Evolutionary conservation across 2,113 vertebrate genomes (phyloP), one percentile per base, ranked within the genome.

Genomic region (Epinephelus cyanopodus): DNA sequence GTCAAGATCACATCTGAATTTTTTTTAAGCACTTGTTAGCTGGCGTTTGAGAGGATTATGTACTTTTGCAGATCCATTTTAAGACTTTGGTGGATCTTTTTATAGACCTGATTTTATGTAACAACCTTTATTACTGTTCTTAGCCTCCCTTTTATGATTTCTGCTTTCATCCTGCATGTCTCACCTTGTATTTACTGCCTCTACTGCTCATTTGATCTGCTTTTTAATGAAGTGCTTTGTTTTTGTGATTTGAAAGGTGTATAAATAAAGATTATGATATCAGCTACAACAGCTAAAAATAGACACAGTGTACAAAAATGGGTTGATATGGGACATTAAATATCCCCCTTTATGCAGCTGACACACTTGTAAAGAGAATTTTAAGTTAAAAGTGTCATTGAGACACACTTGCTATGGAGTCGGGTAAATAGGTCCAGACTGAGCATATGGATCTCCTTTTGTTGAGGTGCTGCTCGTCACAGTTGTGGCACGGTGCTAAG

Each of bases 381-480:
- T 77, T 0, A 45, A 21, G 19, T 62, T 8, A 19, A 65, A 72
- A 29, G 48, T 65, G 48, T 61, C 13, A 45, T 5, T 70, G 58
- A 33, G 29, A 47, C 25, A 15, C n/a, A 25, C 11, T 53, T 21
- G 4, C 21, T 25, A 1, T 33, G 64, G n/a, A 50, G 50, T 57
- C 56, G 48, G 72, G 7, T 69, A 29, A 79, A 53, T 13, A 11
- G 29, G 72, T 80, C 77, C 84, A 90, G 56, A 77, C 63, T 10
- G 61, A 86, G 73, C 83, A 86, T 83, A 89, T 68, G 85, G 76
- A 62, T 71, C 77, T 87, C 5, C 54, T 79, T 92, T 90, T 79
- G 69, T 88, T 80, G 60, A 78, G 77, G 61, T 80, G 78, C 70
- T 86, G 71, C 71, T 92, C 79, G 73, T 85, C 65, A 4, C 84